A percentile compares a stretch with the other conserved stretches of the same genome.
Conservation (phyloP, 2,888 invertebrate genomes). For the Lasioglossum oenotherae region DNA sequence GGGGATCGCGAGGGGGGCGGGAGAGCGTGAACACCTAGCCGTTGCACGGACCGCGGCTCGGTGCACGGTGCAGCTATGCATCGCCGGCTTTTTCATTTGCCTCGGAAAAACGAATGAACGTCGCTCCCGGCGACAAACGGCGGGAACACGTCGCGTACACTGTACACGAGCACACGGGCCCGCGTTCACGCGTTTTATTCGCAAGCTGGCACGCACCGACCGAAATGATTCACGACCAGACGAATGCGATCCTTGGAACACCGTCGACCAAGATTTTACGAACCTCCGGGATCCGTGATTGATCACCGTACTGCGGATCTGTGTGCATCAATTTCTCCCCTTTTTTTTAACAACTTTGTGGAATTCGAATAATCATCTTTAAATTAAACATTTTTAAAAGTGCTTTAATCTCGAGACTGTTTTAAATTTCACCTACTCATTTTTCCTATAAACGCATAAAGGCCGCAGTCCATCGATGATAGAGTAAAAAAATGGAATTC, state of each 20-base stretch:
- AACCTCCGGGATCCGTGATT: background rate
- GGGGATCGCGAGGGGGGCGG: slow-evolving; percentile 38
- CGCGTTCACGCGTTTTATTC: slow-evolving; percentile 59
- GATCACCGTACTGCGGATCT: background rate
- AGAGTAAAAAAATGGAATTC: too few species aligned
- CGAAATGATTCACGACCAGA: slow-evolving; percentile 42
- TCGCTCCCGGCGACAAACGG: slow-evolving; percentile 72
- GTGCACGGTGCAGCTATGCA: slow-evolving; percentile 59
- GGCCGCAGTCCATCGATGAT: too few species aligned
- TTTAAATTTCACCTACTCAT: background rate
- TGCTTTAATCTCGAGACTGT: background rate
- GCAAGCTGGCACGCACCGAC: slow-evolving; percentile 29
- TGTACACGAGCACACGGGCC: slow-evolving; percentile 65
- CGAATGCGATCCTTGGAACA: background rate
- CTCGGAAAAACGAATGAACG: slow-evolving; percentile 76
- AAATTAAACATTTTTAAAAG: background rate
- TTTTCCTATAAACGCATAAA: background rate
- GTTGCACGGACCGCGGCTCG: slow-evolving; percentile 28
- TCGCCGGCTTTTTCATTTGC: slow-evolving; percentile 75
- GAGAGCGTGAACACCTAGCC: slow-evolving; percentile 28
- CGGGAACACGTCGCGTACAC: slow-evolving; percentile 71
- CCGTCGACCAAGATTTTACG: background rate
- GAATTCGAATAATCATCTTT: background rate
- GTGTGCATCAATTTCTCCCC: background rate
- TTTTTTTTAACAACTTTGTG: background rate